Percentiles rank a stretch among this genome's conserved stretches.
These are phyloP conservation scores for Andrena haemorrhoa DNA, from an alignment of 2,888 invertebrate species.

Conservation along the genomic window DNA sequence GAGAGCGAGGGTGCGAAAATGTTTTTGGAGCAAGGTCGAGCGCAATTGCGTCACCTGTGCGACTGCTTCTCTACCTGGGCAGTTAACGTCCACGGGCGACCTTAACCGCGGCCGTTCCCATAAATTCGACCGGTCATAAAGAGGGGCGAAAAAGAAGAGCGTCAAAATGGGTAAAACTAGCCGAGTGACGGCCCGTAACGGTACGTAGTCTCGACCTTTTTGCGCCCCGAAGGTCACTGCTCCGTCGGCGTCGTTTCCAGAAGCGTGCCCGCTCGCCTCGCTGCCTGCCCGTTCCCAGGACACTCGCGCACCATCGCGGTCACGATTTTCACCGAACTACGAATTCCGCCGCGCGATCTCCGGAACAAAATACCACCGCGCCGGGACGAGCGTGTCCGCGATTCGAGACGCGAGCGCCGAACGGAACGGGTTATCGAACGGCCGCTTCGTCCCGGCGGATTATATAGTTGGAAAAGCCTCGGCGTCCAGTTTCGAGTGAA, in stretches of 20 bases:
- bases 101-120: constrained; percentile 57
- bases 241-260: constrained; percentile 46
- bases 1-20: constrained; percentile 75
- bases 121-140: constrained; percentile 68
- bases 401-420: constrained; percentile 9
- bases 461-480: constrained; percentile 40
- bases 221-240: constrained; percentile 54
- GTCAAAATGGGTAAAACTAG: constrained; percentile 53
- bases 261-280: constrained; percentile 30
- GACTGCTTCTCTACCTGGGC: constrained; percentile 56
- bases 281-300: constrained; percentile 34
- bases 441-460: constrained; percentile 17
- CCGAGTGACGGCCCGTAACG: constrained; percentile 47
- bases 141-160: neutral
- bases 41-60: constrained; percentile 83
- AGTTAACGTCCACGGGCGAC: constrained; percentile 52
- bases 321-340: constrained; percentile 45
- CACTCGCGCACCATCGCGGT: constrained; percentile 14
- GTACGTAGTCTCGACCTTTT: constrained; percentile 50
- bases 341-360: constrained; percentile 6
- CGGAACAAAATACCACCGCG: neutral
- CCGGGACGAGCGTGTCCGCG: neutral
- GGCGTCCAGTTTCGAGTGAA: constrained; percentile 29
- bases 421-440: constrained; percentile 10
- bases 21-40: constrained; percentile 81